Evolutionary conservation across 2,113 vertebrate species (phyloP).

Genomic region (Drymodes brunneopygia): DNA sequence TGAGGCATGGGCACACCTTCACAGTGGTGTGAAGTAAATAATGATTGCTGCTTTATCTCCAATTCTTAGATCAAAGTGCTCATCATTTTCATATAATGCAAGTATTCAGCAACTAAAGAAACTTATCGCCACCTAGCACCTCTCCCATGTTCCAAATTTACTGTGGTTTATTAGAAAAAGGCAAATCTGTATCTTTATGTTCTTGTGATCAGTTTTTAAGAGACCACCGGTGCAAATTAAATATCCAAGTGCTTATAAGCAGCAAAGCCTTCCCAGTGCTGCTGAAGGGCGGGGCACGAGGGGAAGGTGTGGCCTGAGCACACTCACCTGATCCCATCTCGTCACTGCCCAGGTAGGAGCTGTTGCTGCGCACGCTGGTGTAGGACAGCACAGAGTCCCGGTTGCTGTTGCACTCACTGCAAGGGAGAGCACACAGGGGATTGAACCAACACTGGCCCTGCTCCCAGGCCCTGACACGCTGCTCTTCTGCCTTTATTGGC

Average conservation of each 20-base stretch:
- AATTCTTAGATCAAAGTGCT: background rate
- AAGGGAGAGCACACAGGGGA: background rate
- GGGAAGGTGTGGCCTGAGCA: background rate
- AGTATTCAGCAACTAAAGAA: background rate
- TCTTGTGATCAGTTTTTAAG: background rate
- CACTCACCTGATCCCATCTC: slow-evolving; percentile 97
- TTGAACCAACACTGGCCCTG: background rate
- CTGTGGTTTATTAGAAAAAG: background rate
- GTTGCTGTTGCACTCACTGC: slow-evolving; percentile 97
- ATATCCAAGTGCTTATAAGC: background rate
- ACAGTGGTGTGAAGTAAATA: background rate
- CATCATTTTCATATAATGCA: background rate
- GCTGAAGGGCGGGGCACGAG: background rate
- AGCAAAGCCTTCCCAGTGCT: background rate
- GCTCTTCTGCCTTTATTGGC: background rate
- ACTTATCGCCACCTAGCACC: background rate
- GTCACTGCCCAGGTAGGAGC: slow-evolving; percentile 95
- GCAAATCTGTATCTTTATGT: background rate
- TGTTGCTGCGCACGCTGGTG: slow-evolving; percentile 95
- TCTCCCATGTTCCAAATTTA: background rate
- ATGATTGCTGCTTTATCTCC: background rate
- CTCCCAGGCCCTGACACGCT: background rate
- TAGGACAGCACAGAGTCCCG: slow-evolving; percentile 95
- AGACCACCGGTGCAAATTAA: background rate
- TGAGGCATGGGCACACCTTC: background rate